Base-by-base conservation (phyloP, 2,888 invertebrate genomes). In the Liodrosophila aerea region DNA sequence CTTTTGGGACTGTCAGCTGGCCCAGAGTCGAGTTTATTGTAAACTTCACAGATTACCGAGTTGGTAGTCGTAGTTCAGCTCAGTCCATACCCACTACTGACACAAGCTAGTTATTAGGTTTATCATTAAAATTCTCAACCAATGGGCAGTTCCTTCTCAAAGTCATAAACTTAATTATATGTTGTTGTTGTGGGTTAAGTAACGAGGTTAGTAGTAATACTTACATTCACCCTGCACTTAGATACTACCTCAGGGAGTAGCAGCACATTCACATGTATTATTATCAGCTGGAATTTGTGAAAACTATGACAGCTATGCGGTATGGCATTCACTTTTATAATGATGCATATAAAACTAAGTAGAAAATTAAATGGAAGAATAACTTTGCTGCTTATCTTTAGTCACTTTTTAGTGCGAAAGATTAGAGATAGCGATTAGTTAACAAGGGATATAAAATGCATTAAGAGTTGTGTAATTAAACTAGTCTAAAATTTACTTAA, bases 171-270 rank as follows among this genome's bases (percentile, higher is more conserved):
- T 59, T 80, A 58, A 73, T 80, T 72, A 75, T 58, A 68, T 68
- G 77, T 45, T 62, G 46, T 66, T 58, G 62, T n/a, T n/a, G n/a
- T n/a, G 41, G 50, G 56, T 37, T 59, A 69, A 73, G 45, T 76
- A 76, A 76, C 74, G 61, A 69, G 76, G 85, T 84, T 84, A 76
- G 77, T 84, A 81, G 77, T 81, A 73, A 73, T 60, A 51, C 50
- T 41, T 8, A 12, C 34, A 49, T 51, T 70, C 51, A 68, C 73
- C 69, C 63, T 58, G 47, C 52, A 58, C 52, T 56, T 45, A 41
- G 22, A 22, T n/a, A 74, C 61, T 61, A 45, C 65, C 69, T 13
- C 4, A 16, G 74, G 69, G 73, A 73, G 18, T 3, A 3, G 7
- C 13, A 34, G 3, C 7, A 37, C 40, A 36, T 9, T 13, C 16